Conservation (phyloP, 2,888 invertebrate genomes). For the Dicyrtomina minuta region DNA sequence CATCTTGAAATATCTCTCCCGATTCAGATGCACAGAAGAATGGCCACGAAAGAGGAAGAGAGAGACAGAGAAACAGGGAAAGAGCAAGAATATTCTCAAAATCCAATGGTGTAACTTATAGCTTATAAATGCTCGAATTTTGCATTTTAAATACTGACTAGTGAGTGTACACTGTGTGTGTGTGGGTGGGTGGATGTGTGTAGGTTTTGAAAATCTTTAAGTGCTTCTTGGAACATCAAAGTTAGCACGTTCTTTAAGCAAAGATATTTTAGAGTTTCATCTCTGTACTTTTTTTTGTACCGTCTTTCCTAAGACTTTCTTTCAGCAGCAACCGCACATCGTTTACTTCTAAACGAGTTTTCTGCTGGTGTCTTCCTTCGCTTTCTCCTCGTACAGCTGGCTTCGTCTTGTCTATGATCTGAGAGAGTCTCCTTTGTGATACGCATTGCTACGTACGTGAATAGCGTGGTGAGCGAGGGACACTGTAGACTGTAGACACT, state of each 20-base stretch:
- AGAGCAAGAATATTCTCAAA: not conserved
- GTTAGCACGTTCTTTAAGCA: not conserved
- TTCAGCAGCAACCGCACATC: too few species aligned
- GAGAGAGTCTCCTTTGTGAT: too few species aligned
- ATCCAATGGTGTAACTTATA: too few species aligned
- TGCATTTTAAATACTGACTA: not conserved
- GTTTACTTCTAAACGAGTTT: not conserved
- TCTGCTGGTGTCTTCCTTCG: not conserved
- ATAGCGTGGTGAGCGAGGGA: too few species aligned
- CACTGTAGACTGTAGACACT: too few species aligned
- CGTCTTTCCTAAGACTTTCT: not conserved
- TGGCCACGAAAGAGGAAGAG: not conserved
- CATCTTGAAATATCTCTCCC: not conserved
- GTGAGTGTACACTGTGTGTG: not conserved
- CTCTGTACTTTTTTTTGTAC: not conserved
- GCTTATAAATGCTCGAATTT: too few species aligned
- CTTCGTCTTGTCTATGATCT: too few species aligned
- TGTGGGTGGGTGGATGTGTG: not conserved
- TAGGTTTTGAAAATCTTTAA: not conserved
- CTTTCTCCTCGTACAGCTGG: too few species aligned
- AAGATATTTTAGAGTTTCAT: too few species aligned
- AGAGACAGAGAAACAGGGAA: not conserved
- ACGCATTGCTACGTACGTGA: too few species aligned
- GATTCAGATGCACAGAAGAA: not conserved
- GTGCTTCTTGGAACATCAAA: constrained; percentile 2